Evolutionary conservation across 2,113 vertebrate genomes (phyloP).

Genomic region (Ardeotis arabs): DNA sequence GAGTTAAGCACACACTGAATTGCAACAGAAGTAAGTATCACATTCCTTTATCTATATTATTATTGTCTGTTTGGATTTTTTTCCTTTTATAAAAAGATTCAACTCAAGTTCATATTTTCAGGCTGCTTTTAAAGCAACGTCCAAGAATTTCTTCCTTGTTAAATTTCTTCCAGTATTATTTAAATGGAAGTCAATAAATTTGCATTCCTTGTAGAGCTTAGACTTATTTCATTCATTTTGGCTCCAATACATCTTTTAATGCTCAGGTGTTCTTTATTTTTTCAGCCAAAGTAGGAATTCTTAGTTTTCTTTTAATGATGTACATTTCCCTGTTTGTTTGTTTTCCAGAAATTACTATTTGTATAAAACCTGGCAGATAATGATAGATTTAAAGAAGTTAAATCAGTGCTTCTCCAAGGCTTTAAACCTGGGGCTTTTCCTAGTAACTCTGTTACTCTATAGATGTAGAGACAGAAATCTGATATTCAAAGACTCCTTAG

Average conservation of each 20-base stretch:
- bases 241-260: background rate
- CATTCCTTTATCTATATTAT: background rate
- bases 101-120: background rate
- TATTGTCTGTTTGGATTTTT: background rate
- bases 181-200: background rate
- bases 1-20: background rate
- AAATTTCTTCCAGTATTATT: background rate
- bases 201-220: background rate
- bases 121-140: background rate
- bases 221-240: background rate
- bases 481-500: background rate
- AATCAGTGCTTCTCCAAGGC: background rate
- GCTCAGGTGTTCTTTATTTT: background rate
- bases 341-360: background rate
- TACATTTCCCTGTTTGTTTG: background rate
- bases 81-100: background rate
- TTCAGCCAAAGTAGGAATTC: background rate
- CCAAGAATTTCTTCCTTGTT: background rate
- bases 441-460: background rate
- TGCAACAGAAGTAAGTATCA: background rate
- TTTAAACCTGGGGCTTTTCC: background rate
- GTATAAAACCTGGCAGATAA: background rate
- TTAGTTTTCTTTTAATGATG: background rate
- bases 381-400: background rate
- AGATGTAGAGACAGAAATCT: background rate